These are phyloP conservation scores for Anthopleura xanthogrammica DNA, from an alignment of 92 coral and sea anemone genomes.

Conservation along the genomic window DNA sequence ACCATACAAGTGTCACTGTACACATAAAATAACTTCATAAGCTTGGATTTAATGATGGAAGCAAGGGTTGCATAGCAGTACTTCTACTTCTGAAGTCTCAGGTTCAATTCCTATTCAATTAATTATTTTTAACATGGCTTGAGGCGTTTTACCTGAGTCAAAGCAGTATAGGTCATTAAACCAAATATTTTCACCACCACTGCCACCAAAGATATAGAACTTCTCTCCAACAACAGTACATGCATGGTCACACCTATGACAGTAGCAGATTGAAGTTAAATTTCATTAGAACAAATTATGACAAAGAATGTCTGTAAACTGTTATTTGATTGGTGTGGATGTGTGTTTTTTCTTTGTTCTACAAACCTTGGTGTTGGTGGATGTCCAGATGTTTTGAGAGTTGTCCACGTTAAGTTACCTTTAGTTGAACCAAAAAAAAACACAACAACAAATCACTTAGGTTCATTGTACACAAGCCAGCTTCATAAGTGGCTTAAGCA, in stretches of 20 bases:
- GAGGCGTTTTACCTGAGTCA: constrained; percentile 61
- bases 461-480: too few relatives aligned
- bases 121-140: too few relatives aligned
- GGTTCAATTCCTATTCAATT: too few relatives aligned
- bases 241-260: constrained; percentile 75
- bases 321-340: too few relatives aligned
- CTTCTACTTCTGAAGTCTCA: too few relatives aligned
- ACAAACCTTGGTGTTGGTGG: constrained; percentile 65
- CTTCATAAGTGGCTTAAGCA: too few relatives aligned
- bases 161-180: constrained; percentile 70
- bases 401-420: constrained; percentile 90
- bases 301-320: not conserved
- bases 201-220: constrained; percentile 80
- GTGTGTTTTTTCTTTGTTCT: not conserved
- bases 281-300: too few relatives aligned
- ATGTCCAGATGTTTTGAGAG: constrained; percentile 65
- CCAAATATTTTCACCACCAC: constrained; percentile 73
- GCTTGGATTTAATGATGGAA: too few relatives aligned
- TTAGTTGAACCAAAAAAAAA: not conserved
- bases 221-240: constrained; percentile 80
- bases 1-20: constrained; percentile 79
- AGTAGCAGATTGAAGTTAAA: not conserved
- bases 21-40: not conserved
- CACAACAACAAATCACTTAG: not conserved
- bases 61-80: too few relatives aligned